Conservation (phyloP, 1,140 invertebrate species). For the Acromyrmex heyeri region DNA sequence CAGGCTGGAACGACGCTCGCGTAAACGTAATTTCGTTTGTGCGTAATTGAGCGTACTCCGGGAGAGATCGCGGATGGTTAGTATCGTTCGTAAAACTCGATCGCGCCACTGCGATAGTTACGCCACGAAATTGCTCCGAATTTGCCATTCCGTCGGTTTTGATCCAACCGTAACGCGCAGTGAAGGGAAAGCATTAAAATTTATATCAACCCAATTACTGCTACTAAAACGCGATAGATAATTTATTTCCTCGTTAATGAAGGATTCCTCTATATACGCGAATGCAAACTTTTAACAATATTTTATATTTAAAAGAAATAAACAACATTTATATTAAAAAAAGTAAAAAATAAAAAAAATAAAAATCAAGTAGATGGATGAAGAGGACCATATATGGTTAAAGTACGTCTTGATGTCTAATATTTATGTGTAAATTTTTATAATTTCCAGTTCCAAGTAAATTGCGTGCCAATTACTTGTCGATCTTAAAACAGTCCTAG, state of each 20-base stretch:
- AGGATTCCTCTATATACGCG: neutral
- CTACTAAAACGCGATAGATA: neutral
- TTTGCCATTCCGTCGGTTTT: slow-evolving; percentile 10
- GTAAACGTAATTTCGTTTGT: slow-evolving; percentile 58
- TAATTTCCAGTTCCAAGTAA: no score
- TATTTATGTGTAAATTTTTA: no score
- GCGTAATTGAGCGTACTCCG: slow-evolving; percentile 50
- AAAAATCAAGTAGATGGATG: no score
- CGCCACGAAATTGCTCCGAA: slow-evolving; percentile 7
- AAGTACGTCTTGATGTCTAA: no score
- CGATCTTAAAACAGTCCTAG: no score
- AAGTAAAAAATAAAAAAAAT: neutral
- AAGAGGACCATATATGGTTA: no score
- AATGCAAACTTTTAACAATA: neutral
- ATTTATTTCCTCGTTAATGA: neutral
- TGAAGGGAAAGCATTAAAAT: neutral
- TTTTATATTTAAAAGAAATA: neutral
- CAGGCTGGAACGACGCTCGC: slow-evolving; percentile 30
- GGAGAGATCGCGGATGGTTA: slow-evolving; percentile 43
- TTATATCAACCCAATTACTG: neutral
- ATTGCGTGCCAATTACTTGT: no score
- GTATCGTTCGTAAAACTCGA: slow-evolving; percentile 49
- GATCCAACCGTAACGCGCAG: neutral
- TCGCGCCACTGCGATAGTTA: slow-evolving; percentile 1
- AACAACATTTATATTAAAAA: no score